Conservation (phyloP, 2,797 vertebrate species). For the Halcyon chelicuti region DNA sequence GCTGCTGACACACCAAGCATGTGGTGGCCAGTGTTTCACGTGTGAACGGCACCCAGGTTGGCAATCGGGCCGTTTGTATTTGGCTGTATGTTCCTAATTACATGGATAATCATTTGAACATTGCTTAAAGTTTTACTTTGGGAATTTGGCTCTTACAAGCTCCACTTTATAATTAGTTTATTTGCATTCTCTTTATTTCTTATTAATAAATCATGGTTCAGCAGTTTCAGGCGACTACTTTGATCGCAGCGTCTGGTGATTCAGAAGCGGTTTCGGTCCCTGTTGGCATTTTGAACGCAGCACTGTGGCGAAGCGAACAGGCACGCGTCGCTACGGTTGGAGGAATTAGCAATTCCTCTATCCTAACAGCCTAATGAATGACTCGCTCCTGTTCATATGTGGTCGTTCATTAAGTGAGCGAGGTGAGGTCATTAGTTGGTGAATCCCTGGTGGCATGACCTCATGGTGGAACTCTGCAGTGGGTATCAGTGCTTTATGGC, state of each 20-base stretch:
- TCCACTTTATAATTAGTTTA: constrained; percentile 69
- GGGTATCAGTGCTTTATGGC: not conserved
- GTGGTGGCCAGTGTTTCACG: not conserved
- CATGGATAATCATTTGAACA: constrained; percentile 70
- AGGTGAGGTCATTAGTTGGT: constrained; percentile 1
- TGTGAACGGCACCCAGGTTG: not conserved
- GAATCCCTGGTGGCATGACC: constrained; percentile 20
- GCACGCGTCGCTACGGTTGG: not conserved
- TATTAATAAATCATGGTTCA: constrained; percentile 77
- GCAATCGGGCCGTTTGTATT: not conserved
- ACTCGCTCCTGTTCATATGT: not conserved
- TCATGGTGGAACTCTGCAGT: not conserved
- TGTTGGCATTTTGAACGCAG: constrained; percentile 3
- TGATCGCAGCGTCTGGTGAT: constrained; percentile 50
- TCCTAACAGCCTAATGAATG: not conserved
- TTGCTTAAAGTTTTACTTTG: constrained; percentile 76
- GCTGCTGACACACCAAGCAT: not conserved
- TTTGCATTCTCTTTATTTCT: constrained; percentile 77
- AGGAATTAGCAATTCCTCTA: not conserved
- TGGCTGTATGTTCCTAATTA: constrained; percentile 71
- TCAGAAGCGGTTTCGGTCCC: constrained; percentile 32
- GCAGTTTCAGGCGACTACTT: constrained; percentile 37
- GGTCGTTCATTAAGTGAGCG: not conserved
- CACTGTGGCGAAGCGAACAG: not conserved
- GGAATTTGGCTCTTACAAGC: constrained; percentile 73